Conservation (phyloP, 2,888 invertebrate species). For the Pollenia griseotomentosa region DNA sequence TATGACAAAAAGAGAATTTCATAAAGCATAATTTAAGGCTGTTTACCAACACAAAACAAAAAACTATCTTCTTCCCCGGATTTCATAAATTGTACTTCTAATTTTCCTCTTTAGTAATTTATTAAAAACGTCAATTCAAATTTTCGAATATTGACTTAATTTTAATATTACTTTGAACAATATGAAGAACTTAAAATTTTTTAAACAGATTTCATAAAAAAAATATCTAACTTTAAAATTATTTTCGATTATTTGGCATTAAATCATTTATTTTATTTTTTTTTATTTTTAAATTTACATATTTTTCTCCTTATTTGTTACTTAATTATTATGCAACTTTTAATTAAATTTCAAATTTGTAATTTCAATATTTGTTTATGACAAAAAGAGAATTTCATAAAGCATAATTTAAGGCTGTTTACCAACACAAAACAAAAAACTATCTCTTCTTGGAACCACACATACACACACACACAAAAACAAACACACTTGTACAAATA, state of each 20-base stretch:
- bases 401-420: conserved; percentile 3
- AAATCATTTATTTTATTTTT: neutral
- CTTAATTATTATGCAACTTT: conserved; percentile 11
- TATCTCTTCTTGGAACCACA: no score
- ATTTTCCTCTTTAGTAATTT: no score
- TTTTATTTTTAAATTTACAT: neutral
- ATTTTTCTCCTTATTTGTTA: neutral
- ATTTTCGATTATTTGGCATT: no score
- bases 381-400: neutral
- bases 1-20: neutral
- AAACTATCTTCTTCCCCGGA: no score
- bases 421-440: neutral
- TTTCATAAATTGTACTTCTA: no score
- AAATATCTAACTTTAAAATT: no score
- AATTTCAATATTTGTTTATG: neutral
- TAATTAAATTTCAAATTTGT: conserved; percentile 1
- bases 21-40: neutral
- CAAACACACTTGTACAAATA: neutral
- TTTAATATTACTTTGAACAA: no score
- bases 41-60: neutral
- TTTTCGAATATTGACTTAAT: no score
- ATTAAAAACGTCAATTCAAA: no score
- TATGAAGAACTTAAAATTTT: no score
- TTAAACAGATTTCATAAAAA: no score
- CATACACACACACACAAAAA: neutral